Evolutionary conservation across 2,797 vertebrate genomes (phyloP).

Genomic region (Acropternis orthonyx): DNA sequence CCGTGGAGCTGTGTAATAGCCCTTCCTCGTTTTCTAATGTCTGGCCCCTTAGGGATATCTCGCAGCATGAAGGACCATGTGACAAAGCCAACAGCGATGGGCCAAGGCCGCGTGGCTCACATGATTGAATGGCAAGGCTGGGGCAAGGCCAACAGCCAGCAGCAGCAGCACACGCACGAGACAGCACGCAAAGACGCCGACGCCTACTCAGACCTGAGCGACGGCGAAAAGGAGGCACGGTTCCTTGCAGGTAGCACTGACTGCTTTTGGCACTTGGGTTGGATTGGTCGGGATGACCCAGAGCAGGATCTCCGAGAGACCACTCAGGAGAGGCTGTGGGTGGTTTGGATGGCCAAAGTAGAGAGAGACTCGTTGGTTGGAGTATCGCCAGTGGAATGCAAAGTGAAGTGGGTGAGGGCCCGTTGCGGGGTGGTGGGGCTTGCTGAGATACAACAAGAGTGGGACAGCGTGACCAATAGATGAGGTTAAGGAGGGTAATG

Average conservation of each 20-base stretch:
- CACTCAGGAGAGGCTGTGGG: neutral
- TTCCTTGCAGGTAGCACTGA: conserved; percentile 87
- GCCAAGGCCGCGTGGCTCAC: conserved; percentile 94
- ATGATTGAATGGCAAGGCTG: conserved; percentile 99
- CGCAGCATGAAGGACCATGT: conserved; percentile 97
- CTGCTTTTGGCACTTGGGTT: neutral
- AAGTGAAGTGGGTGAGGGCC: neutral
- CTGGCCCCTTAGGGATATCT: conserved; percentile 83
- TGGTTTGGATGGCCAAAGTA: neutral
- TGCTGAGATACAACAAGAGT: neutral
- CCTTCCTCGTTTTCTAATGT: conserved; percentile 60
- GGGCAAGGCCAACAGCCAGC: conserved; percentile 83
- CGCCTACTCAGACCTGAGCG: conserved; percentile 96
- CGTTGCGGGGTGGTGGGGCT: neutral
- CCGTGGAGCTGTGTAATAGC: conserved; percentile 41
- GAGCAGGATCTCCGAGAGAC: neutral
- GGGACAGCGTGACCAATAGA: neutral
- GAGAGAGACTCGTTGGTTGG: neutral
- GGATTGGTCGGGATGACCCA: neutral
- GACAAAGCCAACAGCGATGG: conserved; percentile 97
- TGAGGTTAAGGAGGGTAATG: neutral
- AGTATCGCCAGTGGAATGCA: neutral
- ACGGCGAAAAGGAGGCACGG: conserved; percentile 96
- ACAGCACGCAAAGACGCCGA: conserved; percentile 87
- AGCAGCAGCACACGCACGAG: conserved; percentile 79